phyloP scores from a whole-genome alignment of 2,888 invertebrate species.

The Criorhina ranunculi region DNA sequence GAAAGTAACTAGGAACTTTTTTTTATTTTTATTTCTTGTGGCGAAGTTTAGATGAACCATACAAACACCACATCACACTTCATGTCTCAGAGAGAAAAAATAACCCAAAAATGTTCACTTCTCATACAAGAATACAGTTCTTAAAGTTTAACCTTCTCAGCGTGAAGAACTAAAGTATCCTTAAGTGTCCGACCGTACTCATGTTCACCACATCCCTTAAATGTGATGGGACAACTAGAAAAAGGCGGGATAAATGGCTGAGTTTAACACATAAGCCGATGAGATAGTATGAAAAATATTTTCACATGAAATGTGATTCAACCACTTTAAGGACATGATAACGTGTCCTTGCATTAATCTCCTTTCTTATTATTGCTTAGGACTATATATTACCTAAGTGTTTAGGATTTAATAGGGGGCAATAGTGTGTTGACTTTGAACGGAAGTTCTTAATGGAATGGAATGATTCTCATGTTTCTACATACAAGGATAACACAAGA shows the following conservation, averaged over 20 bases:
- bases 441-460: constrained; percentile 55
- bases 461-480: constrained; percentile 34
- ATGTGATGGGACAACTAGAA: not conserved
- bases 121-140: too few species aligned
- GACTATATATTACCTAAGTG: constrained; percentile 4
- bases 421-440: constrained; percentile 46
- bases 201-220: not conserved
- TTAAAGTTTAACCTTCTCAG: not conserved
- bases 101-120: too few species aligned
- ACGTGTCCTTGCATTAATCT: constrained; percentile 43
- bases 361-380: not conserved
- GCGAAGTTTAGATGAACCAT: too few species aligned
- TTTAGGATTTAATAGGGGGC: not conserved
- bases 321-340: constrained; percentile 31
- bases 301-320: constrained; percentile 41
- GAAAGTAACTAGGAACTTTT: not conserved
- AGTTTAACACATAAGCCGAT: not conserved
- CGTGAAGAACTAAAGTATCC: not conserved
- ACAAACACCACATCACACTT: too few species aligned
- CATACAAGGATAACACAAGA: constrained; percentile 23
- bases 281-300: not conserved
- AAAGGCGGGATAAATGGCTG: constrained; percentile 1
- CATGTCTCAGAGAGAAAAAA: too few species aligned
- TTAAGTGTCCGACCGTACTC: not conserved
- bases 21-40: too few species aligned